A percentile compares a stretch with the other conserved stretches of the same genome.
phyloP scores from a whole-genome alignment of 2,797 vertebrate genomes.

The Microctenopoma steveboyesi region DNA sequence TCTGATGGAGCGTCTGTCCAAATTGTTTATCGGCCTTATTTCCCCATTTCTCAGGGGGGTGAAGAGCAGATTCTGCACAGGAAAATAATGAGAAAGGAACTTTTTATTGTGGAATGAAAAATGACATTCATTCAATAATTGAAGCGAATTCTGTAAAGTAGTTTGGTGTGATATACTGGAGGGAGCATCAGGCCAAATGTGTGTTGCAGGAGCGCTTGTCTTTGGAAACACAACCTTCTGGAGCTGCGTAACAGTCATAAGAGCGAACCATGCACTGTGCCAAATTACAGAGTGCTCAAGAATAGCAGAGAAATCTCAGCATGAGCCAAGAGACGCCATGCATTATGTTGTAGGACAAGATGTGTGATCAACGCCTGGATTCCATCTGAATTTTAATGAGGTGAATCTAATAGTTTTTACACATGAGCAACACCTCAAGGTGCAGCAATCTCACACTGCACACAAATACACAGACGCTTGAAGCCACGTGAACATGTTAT shows the following conservation, averaged over 20 bases:
- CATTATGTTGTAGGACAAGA: conserved; percentile 27
- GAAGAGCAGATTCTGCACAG: conserved; percentile 43
- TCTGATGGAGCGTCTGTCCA: conserved; percentile 62
- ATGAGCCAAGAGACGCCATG: conserved; percentile 2
- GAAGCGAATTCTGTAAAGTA: conserved; percentile 49
- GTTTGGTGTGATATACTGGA: conserved; percentile 48
- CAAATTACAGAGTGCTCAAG: conserved; percentile 26
- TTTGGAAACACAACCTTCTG: neutral
- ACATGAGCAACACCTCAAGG: conserved; percentile 39
- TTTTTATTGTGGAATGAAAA: conserved; percentile 63
- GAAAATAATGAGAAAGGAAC: conserved; percentile 54
- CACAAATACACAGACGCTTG: conserved; percentile 7
- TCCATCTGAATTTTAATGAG: conserved; percentile 48
- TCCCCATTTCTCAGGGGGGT: conserved; percentile 38
- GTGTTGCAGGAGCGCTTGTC: conserved; percentile 1
- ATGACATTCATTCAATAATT: conserved; percentile 67
- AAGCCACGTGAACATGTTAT: neutral
- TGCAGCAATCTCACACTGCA: conserved; percentile 24
- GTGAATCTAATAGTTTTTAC: conserved; percentile 51
- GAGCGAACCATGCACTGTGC: neutral
- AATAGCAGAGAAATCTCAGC: conserved; percentile 15
- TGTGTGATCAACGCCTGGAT: conserved; percentile 42
- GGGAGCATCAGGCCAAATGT: conserved; percentile 31
- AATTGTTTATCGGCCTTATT: conserved; percentile 62
- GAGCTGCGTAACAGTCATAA: conserved; percentile 11